phyloP scores from a whole-genome alignment of 2,888 invertebrate genomes.

The Caenorhabditis angaria region DNA sequence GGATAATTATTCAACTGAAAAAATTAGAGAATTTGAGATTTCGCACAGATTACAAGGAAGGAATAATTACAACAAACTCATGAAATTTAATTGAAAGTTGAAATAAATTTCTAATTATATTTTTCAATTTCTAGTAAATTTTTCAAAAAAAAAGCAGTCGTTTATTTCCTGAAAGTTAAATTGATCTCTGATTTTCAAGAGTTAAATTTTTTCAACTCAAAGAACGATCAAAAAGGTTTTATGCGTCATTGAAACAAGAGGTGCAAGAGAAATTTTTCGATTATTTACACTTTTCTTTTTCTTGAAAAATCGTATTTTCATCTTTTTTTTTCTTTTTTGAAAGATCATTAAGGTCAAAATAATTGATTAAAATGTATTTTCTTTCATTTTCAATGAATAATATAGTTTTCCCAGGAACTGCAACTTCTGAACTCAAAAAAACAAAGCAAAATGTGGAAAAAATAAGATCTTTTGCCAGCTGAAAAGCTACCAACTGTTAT shows the following conservation, averaged over 20 bases:
- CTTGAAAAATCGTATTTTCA: background rate
- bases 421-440: conserved; percentile 10
- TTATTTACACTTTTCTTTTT: background rate
- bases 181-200: background rate
- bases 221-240: background rate
- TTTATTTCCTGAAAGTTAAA: too few relatives aligned
- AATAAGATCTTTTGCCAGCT: conserved; percentile 4
- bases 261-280: background rate
- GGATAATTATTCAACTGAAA: too few relatives aligned
- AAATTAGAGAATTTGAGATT: background rate
- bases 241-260: background rate
- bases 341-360: background rate
- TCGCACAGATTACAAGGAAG: background rate
- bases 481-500: conserved; percentile 6
- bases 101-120: background rate
- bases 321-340: background rate
- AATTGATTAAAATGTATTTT: background rate
- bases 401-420: background rate
- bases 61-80: background rate
- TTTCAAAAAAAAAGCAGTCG: background rate
- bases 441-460: conserved; percentile 3
- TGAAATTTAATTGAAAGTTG: too few relatives aligned
- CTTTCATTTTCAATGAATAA: background rate
- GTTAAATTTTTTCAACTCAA: background rate
- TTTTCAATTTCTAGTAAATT: background rate